Base-by-base conservation (phyloP, 2,888 invertebrate genomes). In the Eurytoma adleriae region DNA sequence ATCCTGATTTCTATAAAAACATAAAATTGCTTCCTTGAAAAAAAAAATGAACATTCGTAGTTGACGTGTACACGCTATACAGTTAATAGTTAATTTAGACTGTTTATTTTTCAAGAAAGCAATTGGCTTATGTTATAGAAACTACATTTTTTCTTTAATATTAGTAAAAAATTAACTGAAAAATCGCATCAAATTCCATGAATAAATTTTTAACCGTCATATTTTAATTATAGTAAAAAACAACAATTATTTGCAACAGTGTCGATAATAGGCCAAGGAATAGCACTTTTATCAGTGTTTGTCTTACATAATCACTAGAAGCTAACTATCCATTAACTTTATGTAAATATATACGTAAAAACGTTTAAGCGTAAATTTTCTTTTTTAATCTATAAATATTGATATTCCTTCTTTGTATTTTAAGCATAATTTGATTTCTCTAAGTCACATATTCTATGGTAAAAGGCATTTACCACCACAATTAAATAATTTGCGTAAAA, bases 281-380 rank as follows among this genome's bases (percentile, higher is more conserved):
- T 61, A 16, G 61, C 2, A 62, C 61, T 59, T 16, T 18, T 18
- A 57, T 69, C 56, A 40, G 69, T 57, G 56, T n/a, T 13, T 50
- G 18, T 40, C 59, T 54, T 69, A 62, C 18, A n/a, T 74, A 69
- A 69, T 80, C 62, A 83, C 76, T 81, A 80, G 50, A 82, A 79
- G 27, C 50, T 71, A 68, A 61, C 24, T 56, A 62, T 40, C 68
- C 52, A 62, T 79, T 30, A 48, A 62, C 62, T 18, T 52, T 12
- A 24, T 67, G 12, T 40, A 70, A 57, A 69, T 80, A 77, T 80
- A 76, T 79, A 73, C 24, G 40, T 73, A 74, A 66, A 73, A 82
- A 82, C 52, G 64, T 82, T 73, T 77, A 82, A 79, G 79, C 77
- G 82, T 79, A 77, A 40, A 54, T 1, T 71, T 82, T 66, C 40